These are phyloP conservation scores for Graptemys geographica DNA, from an alignment of 2,797 vertebrate species.

Conservation along the genomic window DNA sequence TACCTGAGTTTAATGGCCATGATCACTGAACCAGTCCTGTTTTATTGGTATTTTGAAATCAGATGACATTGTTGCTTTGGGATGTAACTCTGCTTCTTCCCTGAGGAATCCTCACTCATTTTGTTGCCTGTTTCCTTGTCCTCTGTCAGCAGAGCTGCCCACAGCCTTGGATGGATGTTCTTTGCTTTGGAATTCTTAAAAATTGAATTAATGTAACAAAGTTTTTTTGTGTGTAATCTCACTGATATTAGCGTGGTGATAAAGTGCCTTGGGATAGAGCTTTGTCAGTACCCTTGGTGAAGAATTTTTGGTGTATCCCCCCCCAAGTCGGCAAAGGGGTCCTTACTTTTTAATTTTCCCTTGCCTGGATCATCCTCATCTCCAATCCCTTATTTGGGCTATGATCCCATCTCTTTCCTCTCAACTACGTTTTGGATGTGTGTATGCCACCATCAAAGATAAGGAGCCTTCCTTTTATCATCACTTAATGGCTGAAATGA, in stretches of 20 bases:
- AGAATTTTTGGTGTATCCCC: too few relatives aligned
- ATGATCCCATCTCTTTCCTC: too few relatives aligned
- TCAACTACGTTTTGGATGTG: too few relatives aligned
- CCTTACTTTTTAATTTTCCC: too few relatives aligned
- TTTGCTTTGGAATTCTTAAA: neutral
- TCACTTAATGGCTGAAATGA: too few relatives aligned
- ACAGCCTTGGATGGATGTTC: neutral
- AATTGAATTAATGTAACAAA: neutral
- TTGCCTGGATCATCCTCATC: too few relatives aligned
- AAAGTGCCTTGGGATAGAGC: neutral
- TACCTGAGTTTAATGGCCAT: neutral
- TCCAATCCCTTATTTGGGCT: too few relatives aligned
- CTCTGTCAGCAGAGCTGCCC: neutral
- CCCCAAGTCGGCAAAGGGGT: too few relatives aligned
- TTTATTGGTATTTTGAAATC: neutral
- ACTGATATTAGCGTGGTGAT: neutral
- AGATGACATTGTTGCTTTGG: neutral
- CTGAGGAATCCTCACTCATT: neutral
- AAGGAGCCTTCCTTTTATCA: too few relatives aligned
- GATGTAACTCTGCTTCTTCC: accelerated
- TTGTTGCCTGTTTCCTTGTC: neutral
- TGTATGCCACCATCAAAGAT: too few relatives aligned
- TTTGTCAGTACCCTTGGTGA: too few relatives aligned
- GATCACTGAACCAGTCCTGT: neutral
- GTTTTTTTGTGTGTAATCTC: neutral